Conservation (phyloP, 2,797 vertebrate genomes). For the Melanotaenia trifasciata region DNA sequence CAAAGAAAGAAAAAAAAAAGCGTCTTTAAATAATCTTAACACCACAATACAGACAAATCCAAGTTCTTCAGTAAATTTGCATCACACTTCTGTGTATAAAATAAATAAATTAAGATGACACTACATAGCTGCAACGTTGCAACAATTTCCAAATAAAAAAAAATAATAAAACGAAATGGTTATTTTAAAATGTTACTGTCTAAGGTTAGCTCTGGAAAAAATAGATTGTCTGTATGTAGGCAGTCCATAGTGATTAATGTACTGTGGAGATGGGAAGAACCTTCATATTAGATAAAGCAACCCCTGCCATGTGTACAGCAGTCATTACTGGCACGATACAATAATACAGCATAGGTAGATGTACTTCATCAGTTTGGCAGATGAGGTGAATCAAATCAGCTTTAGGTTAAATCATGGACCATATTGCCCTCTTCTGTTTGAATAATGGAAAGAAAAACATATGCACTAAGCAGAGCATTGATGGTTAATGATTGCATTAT, state of each 20-base stretch:
- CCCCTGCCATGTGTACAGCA: background rate
- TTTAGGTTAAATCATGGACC: constrained; percentile 49
- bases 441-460: constrained; percentile 49
- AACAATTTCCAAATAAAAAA: background rate
- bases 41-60: background rate
- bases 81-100: background rate
- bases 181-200: background rate
- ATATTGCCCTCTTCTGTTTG: constrained; percentile 78
- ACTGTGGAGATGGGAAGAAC: background rate
- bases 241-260: background rate
- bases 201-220: constrained; percentile 10
- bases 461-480: constrained; percentile 2
- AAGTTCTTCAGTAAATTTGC: background rate
- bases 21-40: background rate
- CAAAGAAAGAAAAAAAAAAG: background rate
- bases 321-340: constrained; percentile 2
- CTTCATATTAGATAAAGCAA: background rate
- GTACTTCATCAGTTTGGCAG: constrained; percentile 26
- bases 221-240: constrained; percentile 7
- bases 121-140: background rate
- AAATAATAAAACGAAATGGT: background rate
- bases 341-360: background rate
- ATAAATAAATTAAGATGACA: background rate
- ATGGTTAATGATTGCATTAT: background rate
- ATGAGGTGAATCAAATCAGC: constrained; percentile 31